These are phyloP conservation scores for Epistrophe eligans DNA, from an alignment of 2,888 invertebrate genomes.

Conservation along the genomic window DNA sequence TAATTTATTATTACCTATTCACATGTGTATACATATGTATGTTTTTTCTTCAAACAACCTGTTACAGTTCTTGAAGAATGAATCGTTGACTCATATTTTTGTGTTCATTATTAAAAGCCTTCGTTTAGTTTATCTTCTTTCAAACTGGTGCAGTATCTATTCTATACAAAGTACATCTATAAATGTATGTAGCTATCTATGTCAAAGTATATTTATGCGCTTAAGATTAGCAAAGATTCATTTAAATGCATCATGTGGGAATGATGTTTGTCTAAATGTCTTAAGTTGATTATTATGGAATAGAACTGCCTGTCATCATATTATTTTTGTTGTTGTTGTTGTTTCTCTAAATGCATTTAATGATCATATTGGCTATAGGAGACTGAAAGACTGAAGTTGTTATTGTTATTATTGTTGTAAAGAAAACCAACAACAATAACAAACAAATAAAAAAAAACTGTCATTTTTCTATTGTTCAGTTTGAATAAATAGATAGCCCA, in stretches of 20 bases:
- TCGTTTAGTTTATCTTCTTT: slow-evolving; percentile 19
- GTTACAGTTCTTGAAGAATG: not conserved
- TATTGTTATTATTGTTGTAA: not conserved
- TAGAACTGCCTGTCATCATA: slow-evolving; percentile 7
- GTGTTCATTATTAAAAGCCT: not conserved
- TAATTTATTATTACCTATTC: not conserved
- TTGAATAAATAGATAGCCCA: slow-evolving; percentile 44
- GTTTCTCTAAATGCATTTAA: slow-evolving; percentile 8
- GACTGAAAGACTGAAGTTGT: not conserved
- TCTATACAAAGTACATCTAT: not conserved
- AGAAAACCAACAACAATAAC: not conserved
- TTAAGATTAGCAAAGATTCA: slow-evolving; percentile 24
- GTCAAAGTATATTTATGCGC: slow-evolving; percentile 23
- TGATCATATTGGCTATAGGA: not conserved
- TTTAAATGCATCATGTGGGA: not conserved
- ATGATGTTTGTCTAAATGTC: not conserved
- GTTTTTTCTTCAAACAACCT: not conserved
- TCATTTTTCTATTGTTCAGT: slow-evolving; percentile 30
- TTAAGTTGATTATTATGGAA: slow-evolving; percentile 29
- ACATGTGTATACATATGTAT: not conserved
- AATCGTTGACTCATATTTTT: slow-evolving; percentile 24
- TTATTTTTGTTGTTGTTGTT: slow-evolving; percentile 14
- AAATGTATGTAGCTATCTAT: not conserved
- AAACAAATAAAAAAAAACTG: not conserved
- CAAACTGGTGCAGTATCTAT: slow-evolving; percentile 8